phyloP scores from a whole-genome alignment of 1,140 invertebrate species.

The Nasonia longicornis region DNA sequence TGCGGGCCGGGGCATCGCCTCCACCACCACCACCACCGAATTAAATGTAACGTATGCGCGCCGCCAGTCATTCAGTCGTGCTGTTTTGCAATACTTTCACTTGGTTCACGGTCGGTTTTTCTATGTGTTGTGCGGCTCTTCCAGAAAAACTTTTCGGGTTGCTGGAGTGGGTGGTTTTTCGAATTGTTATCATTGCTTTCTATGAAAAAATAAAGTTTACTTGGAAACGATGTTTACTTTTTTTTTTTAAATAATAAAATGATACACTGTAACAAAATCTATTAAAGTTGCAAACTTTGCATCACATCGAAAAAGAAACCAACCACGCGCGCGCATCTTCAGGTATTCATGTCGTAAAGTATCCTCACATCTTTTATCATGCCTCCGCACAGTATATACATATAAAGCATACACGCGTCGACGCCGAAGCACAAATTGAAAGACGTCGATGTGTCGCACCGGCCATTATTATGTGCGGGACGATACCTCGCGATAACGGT shows the following conservation, averaged over 20 bases:
- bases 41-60: constrained; percentile 2
- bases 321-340: not conserved
- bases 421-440: not conserved
- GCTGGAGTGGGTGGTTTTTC: no score
- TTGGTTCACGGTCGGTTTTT: not conserved
- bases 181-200: no score
- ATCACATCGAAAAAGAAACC: not conserved
- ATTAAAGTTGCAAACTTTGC: no score
- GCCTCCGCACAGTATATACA: not conserved
- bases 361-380: not conserved
- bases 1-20: no score
- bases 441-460: not conserved
- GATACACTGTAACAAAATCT: no score
- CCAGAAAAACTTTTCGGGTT: not conserved
- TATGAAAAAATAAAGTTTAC: no score
- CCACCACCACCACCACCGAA: constrained; percentile 22
- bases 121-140: not conserved
- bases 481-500: constrained; percentile 48
- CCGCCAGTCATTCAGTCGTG: not conserved
- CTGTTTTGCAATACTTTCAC: constrained; percentile 32
- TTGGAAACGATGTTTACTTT: no score
- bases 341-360: not conserved
- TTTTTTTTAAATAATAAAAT: no score
- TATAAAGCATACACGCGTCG: not conserved
- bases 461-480: constrained; percentile 50